phyloP scores from a whole-genome alignment of 2,797 vertebrate genomes.

The Peromyscus nudipes region DNA sequence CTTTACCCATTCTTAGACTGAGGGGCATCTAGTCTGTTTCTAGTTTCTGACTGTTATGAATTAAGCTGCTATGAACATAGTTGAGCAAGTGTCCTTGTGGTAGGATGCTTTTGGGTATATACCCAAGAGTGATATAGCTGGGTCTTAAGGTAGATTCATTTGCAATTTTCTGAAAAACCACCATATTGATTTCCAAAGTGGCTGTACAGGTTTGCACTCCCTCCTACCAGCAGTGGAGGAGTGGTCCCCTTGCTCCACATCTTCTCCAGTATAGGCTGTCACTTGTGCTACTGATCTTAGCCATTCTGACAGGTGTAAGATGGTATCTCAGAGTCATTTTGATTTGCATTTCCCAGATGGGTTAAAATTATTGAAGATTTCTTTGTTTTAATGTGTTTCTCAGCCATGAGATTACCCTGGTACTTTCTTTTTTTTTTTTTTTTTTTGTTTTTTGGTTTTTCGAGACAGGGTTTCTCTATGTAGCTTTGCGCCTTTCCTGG shows the following conservation, averaged over 20 bases:
- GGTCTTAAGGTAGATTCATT: neutral
- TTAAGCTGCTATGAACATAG: neutral
- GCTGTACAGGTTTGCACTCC: neutral
- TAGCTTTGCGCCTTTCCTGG: no score
- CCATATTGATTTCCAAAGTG: neutral
- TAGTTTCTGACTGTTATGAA: neutral
- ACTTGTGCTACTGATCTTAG: neutral
- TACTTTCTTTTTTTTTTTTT: no score
- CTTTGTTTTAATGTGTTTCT: neutral
- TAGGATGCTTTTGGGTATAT: neutral
- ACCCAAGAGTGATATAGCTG: neutral
- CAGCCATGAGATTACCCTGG: no score
- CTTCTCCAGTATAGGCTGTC: no score
- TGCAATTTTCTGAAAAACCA: neutral
- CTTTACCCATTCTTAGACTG: neutral
- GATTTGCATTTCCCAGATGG: no score
- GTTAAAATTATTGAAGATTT: no score
- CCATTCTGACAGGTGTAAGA: neutral
- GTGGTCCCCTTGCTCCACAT: no score
- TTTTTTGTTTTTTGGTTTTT: no score
- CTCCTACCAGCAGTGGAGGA: neutral
- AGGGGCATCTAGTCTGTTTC: neutral
- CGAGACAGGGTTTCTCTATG: no score
- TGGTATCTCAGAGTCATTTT: neutral
- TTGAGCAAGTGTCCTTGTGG: neutral